Evolutionary conservation across 2,797 vertebrate species (phyloP), one percentile per base, ranked within the genome.

Genomic region (Acrossocheilus fasciatus): DNA sequence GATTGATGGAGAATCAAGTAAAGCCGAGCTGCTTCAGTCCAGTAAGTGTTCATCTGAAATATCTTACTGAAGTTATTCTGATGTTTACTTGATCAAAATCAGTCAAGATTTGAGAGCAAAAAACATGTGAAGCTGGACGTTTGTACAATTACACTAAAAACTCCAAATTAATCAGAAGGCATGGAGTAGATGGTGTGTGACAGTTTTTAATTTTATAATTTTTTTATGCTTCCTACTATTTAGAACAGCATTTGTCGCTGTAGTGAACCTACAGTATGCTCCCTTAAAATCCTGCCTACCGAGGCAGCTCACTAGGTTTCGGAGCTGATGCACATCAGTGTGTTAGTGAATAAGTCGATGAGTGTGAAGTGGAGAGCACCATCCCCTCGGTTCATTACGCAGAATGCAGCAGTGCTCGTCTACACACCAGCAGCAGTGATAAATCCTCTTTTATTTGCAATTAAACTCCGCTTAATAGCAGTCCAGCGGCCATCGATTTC

Each of bases 391-490:
- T 23, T 41, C 45, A 85, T 89, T 90, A 88, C 89, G 84, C 90
- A 85, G 82, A 72, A 82, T 82, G 77, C 78, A 81, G 81, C 57
- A 20, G 83, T 52, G 79, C 84, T 81, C 54, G 82, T 89, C 89
- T 85, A 91, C 90, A 83, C 92, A 91, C 91, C 70, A 90, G 91
- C 91, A 86, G 87, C 79, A 87, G 90, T 90, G 93, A 93, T 90
- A 92, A 94, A 93, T 93, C 86, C 47, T 57, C 90, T 92, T 94
- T 93, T 87, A 94, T 91, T 93, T 91, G 89, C 92, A 93, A 94
- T 95, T 95, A 95, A 94, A 93, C 92, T 85, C 85, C 86, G 90
- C 91, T 91, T 92, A 91, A 93, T 90, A 88, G 91, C 91, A 52
- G 81, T 91, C 90, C 12, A 88, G 91, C 87, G 78, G 43, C 80